phyloP scores from a whole-genome alignment of 2,113 vertebrate species.

The Butorides virescens region DNA sequence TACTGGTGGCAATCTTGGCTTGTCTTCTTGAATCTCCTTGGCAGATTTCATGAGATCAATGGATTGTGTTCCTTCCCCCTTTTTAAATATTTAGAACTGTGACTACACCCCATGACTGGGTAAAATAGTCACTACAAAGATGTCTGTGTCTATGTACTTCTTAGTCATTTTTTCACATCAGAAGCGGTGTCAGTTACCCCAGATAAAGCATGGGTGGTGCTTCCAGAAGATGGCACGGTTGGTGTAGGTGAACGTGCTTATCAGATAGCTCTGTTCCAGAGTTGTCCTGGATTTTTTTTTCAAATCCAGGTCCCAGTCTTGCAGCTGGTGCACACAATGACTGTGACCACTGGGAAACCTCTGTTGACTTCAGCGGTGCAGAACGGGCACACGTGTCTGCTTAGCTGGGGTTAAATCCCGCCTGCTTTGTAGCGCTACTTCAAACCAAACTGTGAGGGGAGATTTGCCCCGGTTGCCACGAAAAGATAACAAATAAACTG shows the following conservation, averaged over 20 bases:
- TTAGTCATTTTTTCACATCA: not conserved
- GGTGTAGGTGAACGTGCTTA: not conserved
- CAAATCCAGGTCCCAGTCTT: not conserved
- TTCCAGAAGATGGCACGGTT: not conserved
- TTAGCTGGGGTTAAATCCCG: fast-evolving
- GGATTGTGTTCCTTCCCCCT: not conserved
- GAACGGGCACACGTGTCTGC: not conserved
- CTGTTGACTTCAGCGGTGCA: not conserved
- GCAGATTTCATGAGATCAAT: slow-evolving; percentile 9
- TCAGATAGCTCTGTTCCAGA: not conserved
- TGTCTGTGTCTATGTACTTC: not conserved
- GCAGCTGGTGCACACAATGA: not conserved
- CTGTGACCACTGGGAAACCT: not conserved
- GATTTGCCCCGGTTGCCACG: not conserved
- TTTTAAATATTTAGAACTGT: slow-evolving; percentile 7
- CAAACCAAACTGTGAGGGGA: not conserved
- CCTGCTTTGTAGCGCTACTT: not conserved
- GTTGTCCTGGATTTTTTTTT: not conserved
- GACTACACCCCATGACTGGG: not conserved
- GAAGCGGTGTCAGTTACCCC: not conserved
- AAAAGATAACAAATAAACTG: not conserved
- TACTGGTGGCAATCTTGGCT: slow-evolving; percentile 5
- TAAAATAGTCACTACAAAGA: not conserved
- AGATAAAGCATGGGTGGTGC: not conserved
- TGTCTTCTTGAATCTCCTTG: slow-evolving; percentile 22